phyloP scores from a whole-genome alignment of 2,888 invertebrate species.

The Campoletis raptor region DNA sequence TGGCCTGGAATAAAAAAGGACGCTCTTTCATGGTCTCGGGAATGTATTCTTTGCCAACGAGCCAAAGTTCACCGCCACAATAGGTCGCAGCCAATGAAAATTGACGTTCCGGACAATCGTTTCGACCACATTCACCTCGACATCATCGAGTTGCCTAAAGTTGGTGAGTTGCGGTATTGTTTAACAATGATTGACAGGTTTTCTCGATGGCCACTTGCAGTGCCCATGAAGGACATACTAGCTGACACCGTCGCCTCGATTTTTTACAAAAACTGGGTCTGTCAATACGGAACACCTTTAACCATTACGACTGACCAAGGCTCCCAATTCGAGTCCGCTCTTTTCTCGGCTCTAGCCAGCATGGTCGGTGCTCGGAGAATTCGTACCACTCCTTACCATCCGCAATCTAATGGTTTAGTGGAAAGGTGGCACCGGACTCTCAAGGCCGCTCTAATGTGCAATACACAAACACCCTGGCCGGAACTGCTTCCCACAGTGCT shows the following conservation, averaged over 20 bases:
- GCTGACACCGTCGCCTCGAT: constrained; percentile 71
- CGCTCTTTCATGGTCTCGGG: constrained; percentile 72
- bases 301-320: constrained; percentile 77
- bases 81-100: constrained; percentile 9
- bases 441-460: constrained; percentile 69
- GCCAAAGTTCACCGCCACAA: constrained; percentile 74
- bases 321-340: constrained; percentile 72
- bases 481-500: constrained; percentile 35
- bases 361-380: constrained; percentile 64
- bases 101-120: constrained; percentile 27
- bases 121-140: constrained; percentile 47
- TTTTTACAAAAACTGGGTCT: constrained; percentile 74
- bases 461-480: constrained; percentile 27
- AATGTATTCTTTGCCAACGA: constrained; percentile 77
- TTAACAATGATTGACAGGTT: constrained; percentile 78
- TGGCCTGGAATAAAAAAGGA: constrained; percentile 76
- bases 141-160: constrained; percentile 31
- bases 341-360: constrained; percentile 68
- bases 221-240: constrained; percentile 75
- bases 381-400: constrained; percentile 72
- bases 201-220: constrained; percentile 75
- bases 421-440: constrained; percentile 61
- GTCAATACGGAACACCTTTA: constrained; percentile 75
- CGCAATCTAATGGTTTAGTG: constrained; percentile 74
- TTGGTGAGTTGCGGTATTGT: constrained; percentile 74